Conservation (phyloP, 2,888 invertebrate genomes). For the Timandra comae region DNA sequence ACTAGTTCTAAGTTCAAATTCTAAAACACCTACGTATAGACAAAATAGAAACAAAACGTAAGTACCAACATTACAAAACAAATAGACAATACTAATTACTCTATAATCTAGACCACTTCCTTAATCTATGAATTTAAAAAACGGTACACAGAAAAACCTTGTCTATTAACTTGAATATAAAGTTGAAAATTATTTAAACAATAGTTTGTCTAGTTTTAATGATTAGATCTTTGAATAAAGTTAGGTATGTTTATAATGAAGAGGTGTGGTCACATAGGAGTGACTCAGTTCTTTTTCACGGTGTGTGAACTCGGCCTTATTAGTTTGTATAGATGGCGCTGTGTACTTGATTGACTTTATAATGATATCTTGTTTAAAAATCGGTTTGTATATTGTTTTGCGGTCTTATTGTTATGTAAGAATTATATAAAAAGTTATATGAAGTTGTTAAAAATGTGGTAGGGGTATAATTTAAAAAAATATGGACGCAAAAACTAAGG, state of each 20-base stretch:
- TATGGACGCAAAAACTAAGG: no score
- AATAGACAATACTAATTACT: no score
- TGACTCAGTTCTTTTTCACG: conserved; percentile 46
- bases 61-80: no score
- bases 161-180: conserved; percentile 3
- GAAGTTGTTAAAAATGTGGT: background rate
- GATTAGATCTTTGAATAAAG: conserved; percentile 36
- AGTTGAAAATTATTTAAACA: conserved; percentile 2
- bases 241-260: conserved; percentile 35
- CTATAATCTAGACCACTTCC: background rate
- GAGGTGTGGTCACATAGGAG: conserved; percentile 60
- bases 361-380: conserved; percentile 12
- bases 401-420: background rate
- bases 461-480: background rate
- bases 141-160: background rate
- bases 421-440: background rate
- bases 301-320: conserved; percentile 38
- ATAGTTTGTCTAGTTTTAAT: conserved; percentile 17
- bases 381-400: conserved; percentile 6
- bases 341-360: conserved; percentile 21
- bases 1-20: no score
- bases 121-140: background rate
- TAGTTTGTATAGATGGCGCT: conserved; percentile 21
- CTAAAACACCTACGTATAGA: no score
- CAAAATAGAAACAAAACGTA: no score